Evolutionary conservation across 1,140 invertebrate genomes (phyloP).

Genomic region (Sitophilus oryzae): DNA sequence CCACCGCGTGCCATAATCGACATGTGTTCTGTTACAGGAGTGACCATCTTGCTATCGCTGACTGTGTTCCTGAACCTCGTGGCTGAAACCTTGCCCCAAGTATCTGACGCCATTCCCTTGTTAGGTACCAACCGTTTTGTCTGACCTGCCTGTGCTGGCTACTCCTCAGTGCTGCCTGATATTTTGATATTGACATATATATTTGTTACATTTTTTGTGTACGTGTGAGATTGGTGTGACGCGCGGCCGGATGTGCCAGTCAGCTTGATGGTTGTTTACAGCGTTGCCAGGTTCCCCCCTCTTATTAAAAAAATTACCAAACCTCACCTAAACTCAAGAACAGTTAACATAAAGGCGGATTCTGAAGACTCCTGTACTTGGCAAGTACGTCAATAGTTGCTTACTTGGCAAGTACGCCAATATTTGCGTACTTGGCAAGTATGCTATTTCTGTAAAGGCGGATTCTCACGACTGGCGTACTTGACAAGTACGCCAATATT

Average conservation of each 20-base stretch:
- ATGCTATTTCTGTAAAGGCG: too few relatives aligned
- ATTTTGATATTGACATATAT: constrained; percentile 33
- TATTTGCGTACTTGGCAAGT: too few relatives aligned
- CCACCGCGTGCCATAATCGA: constrained; percentile 38
- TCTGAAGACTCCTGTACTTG: too few relatives aligned
- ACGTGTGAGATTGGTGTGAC: constrained; percentile 42
- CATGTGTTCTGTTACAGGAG: constrained; percentile 82
- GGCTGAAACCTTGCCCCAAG: constrained; percentile 90
- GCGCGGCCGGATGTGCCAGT: constrained; percentile 28
- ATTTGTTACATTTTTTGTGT: constrained; percentile 32
- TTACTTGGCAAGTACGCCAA: too few relatives aligned
- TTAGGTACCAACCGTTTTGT: constrained; percentile 69
- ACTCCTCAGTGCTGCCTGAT: constrained; percentile 44
- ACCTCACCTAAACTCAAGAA: too few relatives aligned
- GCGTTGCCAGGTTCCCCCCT: too few relatives aligned
- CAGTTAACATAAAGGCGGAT: too few relatives aligned
- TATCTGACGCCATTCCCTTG: constrained; percentile 90
- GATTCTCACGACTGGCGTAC: too few relatives aligned
- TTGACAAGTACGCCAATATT: too few relatives aligned
- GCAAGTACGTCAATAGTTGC: too few relatives aligned
- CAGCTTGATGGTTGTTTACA: constrained; percentile 23
- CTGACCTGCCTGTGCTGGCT: constrained; percentile 45
- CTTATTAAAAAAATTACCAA: too few relatives aligned
- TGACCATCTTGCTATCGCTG: constrained; percentile 99
- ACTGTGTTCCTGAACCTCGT: constrained; percentile 98